These are phyloP conservation scores for Lepidostoma basale DNA, from an alignment of 1,140 invertebrate species.

Conservation along the genomic window DNA sequence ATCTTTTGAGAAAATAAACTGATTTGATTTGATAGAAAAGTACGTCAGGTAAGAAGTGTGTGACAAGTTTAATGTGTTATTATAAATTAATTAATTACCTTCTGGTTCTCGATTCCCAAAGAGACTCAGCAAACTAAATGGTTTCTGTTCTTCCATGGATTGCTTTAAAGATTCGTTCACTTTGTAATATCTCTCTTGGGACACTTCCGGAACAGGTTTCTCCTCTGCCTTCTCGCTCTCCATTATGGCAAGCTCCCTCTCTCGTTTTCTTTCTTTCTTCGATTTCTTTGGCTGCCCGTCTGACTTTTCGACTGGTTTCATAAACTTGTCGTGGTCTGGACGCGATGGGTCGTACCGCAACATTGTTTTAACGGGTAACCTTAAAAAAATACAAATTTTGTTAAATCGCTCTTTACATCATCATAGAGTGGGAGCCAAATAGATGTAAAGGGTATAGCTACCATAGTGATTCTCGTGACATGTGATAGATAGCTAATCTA, in stretches of 20 bases:
- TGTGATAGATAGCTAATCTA: too few species aligned
- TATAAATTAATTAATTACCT: slow-evolving; percentile 40
- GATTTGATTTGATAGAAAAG: too few species aligned
- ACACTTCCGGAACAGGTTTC: slow-evolving; percentile 55
- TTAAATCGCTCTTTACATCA: too few species aligned
- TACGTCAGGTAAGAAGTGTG: too few species aligned
- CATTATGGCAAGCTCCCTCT: slow-evolving; percentile 39
- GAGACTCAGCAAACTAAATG: slow-evolving; percentile 66
- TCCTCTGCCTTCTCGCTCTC: slow-evolving; percentile 50
- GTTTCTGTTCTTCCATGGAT: slow-evolving; percentile 56
- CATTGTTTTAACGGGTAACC: slow-evolving; percentile 60
- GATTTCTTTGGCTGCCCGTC: slow-evolving; percentile 33
- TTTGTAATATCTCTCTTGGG: slow-evolving; percentile 68
- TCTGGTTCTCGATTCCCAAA: slow-evolving; percentile 56
- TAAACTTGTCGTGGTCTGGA: slow-evolving; percentile 64
- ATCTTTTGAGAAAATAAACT: too few species aligned
- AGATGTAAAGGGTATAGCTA: too few species aligned
- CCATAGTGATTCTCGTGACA: too few species aligned
- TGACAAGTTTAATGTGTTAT: slow-evolving; percentile 17
- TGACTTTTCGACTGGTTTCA: slow-evolving; percentile 49
- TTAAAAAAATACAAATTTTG: slow-evolving; percentile 38
- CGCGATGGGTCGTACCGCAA: slow-evolving; percentile 66
- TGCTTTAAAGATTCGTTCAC: slow-evolving; percentile 65
- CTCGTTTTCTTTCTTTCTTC: slow-evolving; percentile 54
- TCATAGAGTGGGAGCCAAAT: too few species aligned